A percentile compares a stretch with the other conserved stretches of the same genome.
phyloP scores from a whole-genome alignment of 1,140 invertebrate genomes.

The Drosophila ohnishii region DNA sequence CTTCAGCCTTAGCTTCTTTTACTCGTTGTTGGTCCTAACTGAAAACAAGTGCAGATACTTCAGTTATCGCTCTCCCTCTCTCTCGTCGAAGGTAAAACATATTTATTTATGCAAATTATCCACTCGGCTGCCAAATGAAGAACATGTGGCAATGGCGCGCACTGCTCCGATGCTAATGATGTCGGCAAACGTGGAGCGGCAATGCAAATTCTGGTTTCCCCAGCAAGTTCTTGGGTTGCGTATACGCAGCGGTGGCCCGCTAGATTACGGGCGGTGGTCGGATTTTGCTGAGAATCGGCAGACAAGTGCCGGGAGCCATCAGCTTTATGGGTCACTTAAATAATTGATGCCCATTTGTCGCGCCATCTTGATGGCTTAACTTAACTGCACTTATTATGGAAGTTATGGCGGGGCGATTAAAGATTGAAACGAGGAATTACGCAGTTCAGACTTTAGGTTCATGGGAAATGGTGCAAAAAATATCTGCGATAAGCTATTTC shows the following conservation, averaged over 20 bases:
- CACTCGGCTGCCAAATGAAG: conserved; percentile 41
- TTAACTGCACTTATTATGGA: conserved; percentile 5
- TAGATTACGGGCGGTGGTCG: neutral
- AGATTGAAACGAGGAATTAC: conserved; percentile 2
- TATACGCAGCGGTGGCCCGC: conserved; percentile 51
- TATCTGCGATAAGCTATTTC: neutral
- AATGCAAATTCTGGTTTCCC: conserved; percentile 45
- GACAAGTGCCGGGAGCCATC: conserved; percentile 2
- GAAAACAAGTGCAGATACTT: conserved; percentile 58
- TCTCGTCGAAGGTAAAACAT: conserved; percentile 40
- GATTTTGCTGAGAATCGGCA: neutral
- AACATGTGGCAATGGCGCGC: conserved; percentile 41
- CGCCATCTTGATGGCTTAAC: conserved; percentile 43
- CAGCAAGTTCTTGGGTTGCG: conserved; percentile 32
- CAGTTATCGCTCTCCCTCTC: conserved; percentile 4
- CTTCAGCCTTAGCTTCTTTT: conserved; percentile 16
- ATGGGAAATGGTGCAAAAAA: neutral
- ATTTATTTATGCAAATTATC: conserved; percentile 75
- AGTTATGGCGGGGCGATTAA: conserved; percentile 6
- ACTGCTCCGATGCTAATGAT: conserved; percentile 47
- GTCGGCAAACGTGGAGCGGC: conserved; percentile 24
- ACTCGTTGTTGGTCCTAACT: neutral
- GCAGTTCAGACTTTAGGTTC: neutral
- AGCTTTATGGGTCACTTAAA: conserved; percentile 20
- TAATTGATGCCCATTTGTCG: conserved; percentile 57